Base-by-base conservation (phyloP, 37 sponge, comb jelly and placozoan species). In the Eunapius fragilis region DNA sequence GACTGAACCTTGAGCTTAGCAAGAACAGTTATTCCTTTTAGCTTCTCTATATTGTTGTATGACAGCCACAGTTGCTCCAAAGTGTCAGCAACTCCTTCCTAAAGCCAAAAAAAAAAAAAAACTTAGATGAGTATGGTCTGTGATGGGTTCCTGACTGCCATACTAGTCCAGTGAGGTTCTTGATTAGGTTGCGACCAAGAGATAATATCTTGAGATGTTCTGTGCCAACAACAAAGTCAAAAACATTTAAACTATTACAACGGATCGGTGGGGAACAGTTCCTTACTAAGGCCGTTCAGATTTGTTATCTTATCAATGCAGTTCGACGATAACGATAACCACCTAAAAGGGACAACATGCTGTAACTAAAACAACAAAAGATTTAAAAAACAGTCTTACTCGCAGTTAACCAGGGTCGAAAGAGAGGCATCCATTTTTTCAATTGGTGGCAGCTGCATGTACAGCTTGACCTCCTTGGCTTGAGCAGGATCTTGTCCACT, bases 391-490 rank as follows among this genome's bases (percentile, higher is more conserved):
- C 34, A 25, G 30, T 83, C 92, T 93, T 86, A 93, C 97, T 96
- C 95, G 92, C 99, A 98, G 79, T 32, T 71, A 36, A 45, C 94
- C 30, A 98, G 81, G 11, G 85, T 96, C 19, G 90, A 89, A 31
- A 98, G 93, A 48, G 95, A 87, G 10, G 99, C 95, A 78, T 98
- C 99, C 99, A 98, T 91, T 73, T 96, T 96, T 48, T 98, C 99
- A 72, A 98, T 93, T 14, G 97, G 96, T 37, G 99, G 99, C 7
- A 94, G 69, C 74, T 93, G 92, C 89, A 95, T 89, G 71, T 92
- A 87, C 27, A 98, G 84, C 79, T 95, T 91, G 31, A 98, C 78
- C 31, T 36, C 85, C 58, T 82, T 93, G 3, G 96, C 96, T 31
- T 93, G 93, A 25, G 86, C 87, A 10, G 92, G 80, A 17, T 95